Evolutionary conservation across 1,140 invertebrate species (phyloP), one percentile per base, ranked within the genome.

Genomic region (Saccostrea glomerata): DNA sequence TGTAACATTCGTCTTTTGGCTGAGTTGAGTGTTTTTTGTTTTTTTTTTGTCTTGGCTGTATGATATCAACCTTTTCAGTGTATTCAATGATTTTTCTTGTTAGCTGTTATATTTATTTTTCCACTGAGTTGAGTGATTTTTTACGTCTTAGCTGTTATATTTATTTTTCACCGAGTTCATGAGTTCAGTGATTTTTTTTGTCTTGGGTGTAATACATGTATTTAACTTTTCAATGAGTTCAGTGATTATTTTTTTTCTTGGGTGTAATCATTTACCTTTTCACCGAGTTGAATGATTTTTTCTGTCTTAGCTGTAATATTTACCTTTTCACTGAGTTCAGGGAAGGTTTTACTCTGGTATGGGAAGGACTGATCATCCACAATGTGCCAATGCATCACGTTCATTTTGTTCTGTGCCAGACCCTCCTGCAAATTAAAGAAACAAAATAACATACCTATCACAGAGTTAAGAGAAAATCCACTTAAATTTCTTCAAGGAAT

Each of bases 361-460:
- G 96, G 96, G 92, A 96, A 97, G 11, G 96, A 96, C 92, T 96
- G 96, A 90, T 96, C 96, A 92, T 97, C 96, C 0, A 96, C 96
- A n/a, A 97, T 95, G 91, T 97, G 96, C 96, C 96, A 97, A 92
- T 97, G 96, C 63, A 97, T 94, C 30, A 96, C 95, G 92, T 97
- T 95, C 93, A 95, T 92, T 87, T 95, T 95, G 89, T 95, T 95
- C 88, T 93, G 91, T 84, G 93, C 91, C 94, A 95, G 95, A 2
- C 91, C 93, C 66, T 95, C 94, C 94, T 95, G 91, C 0, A 92
- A 91, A 85, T 84, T 85, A 54, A 87, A 54, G 9, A 6, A 36
- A 82, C 20, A 6, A 70, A 70, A 70, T 70, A 25, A 70, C 47
- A 6, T 47, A n/a, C n/a, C n/a, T n/a, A 47, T 4, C 30, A 47